These are phyloP conservation scores for Spinibarbus caldwelli DNA, from an alignment of 2,797 vertebrate genomes.

Conservation along the genomic window DNA sequence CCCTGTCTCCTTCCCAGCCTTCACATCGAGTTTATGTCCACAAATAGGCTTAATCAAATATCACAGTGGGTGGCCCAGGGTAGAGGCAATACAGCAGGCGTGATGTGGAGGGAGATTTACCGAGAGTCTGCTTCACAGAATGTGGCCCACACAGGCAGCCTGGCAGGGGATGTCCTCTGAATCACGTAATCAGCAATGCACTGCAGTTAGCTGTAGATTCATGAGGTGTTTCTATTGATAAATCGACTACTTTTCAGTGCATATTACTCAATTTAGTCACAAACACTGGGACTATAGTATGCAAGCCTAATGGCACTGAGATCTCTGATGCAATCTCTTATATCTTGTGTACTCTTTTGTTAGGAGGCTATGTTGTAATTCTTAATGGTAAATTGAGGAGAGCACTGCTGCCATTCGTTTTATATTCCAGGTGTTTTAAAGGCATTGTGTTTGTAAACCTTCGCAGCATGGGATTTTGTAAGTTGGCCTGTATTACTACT, in stretches of 20 bases:
- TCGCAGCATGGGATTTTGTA: not conserved
- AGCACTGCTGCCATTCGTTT: not conserved
- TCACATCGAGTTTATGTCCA: slow-evolving; percentile 37
- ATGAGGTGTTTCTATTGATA: slow-evolving; percentile 9
- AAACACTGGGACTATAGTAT: not conserved
- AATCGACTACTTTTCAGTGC: not conserved
- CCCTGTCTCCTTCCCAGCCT: not conserved
- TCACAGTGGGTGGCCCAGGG: not conserved
- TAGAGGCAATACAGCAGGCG: slow-evolving; percentile 8
- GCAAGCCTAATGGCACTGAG: not conserved
- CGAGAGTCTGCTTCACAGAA: slow-evolving; percentile 16
- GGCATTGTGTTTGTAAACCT: not conserved
- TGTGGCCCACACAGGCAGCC: slow-evolving; percentile 15
- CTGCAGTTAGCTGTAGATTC: not conserved
- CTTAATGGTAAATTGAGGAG: not conserved
- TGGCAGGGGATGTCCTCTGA: slow-evolving; percentile 24
- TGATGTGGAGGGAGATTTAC: slow-evolving; percentile 18
- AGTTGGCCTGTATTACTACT: not conserved
- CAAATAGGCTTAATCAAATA: slow-evolving; percentile 51
- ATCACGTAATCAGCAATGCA: slow-evolving; percentile 9
- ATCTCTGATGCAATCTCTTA: not conserved
- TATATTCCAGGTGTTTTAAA: not conserved
- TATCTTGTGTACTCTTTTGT: not conserved
- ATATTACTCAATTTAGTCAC: not conserved
- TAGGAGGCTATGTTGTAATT: not conserved